Evolutionary conservation across 1,140 invertebrate species (phyloP), one percentile per base, ranked within the genome.

Genomic region (Eupeodes corollae): DNA sequence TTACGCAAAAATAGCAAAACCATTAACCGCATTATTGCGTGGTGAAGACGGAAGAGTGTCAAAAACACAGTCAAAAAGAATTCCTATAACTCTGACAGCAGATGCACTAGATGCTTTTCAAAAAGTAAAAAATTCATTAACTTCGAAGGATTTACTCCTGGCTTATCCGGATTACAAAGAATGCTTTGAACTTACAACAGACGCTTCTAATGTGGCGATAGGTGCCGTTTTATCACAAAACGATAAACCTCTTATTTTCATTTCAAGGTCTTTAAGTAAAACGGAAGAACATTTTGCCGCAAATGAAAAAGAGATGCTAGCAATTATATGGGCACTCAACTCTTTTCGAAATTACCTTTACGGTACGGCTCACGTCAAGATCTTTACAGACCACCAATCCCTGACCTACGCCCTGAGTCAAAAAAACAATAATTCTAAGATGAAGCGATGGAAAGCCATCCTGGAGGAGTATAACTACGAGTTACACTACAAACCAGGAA

Each of bases 131-230:
- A 49, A 58, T 32, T 52, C 57, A 15, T 40, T 74, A 31, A 63
- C 53, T 8, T 65, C 62, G 19, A 53, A 69, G 19, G 65, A 66
- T 6, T 51, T 74, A 15, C 51, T 65, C 8, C 51, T 74, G 14
- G 47, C 52, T 45, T 65, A 58, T 41, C 63, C 62, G 1, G 53
- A 70, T 42, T 66, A 63, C 42, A 18, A 44, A 6, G 50, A 58
- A 41, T 45, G 40, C 14, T 63, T 66, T 39, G 52, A 53, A 10
- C 45, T 67, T 12, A 57, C 57, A 0, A 63, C 52, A 0, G 61
- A 66, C 35, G 63, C 61, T 1, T 52, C 47, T 10, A 49, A 51
- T 31, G 48, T 42, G 34, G 61, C 59, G 3, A 35, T 68, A 21
- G 59, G 57, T 2, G 60, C 63, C 5, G 54, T 68, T 0, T 42